Conservation (phyloP, 1,140 invertebrate genomes). For the Oryctes rhinoceros region DNA sequence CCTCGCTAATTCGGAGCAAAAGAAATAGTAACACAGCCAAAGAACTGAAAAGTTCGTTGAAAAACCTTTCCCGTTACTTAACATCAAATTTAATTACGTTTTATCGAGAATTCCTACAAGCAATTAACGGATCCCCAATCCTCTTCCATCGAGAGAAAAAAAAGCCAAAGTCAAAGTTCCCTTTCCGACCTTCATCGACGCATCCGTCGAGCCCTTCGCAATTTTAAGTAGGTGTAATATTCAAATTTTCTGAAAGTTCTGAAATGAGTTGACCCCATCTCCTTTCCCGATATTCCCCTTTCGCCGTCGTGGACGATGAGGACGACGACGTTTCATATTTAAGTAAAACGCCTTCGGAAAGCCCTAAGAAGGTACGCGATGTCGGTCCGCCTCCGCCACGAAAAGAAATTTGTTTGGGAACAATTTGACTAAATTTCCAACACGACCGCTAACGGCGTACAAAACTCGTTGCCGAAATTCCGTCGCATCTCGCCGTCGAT, state of each 20-base stretch:
- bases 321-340: constrained; percentile 24
- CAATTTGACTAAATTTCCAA: constrained; percentile 32
- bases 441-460: constrained; percentile 29
- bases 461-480: constrained; percentile 27
- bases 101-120: constrained; percentile 14
- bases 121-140: neutral
- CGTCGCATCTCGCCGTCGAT: constrained; percentile 4
- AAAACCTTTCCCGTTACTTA: neutral
- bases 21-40: too few relatives aligned
- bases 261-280: neutral
- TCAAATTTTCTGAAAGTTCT: constrained; percentile 13
- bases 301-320: neutral
- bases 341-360: constrained; percentile 2
- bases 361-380: neutral
- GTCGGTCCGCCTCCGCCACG: neutral
- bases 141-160: neutral
- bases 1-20: too few relatives aligned
- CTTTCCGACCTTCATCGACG: neutral
- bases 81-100: neutral
- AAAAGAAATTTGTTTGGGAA: constrained; percentile 35
- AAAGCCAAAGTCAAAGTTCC: neutral
- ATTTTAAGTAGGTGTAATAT: constrained; percentile 37
- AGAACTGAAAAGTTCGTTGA: neutral
- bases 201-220: neutral
- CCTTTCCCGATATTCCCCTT: neutral